Evolutionary conservation across 2,888 invertebrate species (phyloP).

Genomic region (Nomada goodeniana): DNA sequence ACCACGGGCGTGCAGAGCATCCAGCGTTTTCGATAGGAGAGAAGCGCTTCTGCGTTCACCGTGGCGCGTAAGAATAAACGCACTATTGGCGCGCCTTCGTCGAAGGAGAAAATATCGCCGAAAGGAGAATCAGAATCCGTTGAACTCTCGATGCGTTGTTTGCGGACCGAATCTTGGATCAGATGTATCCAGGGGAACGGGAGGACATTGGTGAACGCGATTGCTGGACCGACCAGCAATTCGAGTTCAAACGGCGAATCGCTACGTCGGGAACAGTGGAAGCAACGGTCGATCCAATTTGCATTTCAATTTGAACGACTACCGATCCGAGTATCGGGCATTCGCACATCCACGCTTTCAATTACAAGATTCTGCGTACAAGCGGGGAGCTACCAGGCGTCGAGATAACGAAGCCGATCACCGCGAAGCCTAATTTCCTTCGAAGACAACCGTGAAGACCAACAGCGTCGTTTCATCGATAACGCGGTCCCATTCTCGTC

Average conservation of each 20-base stretch:
- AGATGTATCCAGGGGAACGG: not conserved
- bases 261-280: slow-evolving; percentile 16
- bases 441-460: slow-evolving; percentile 40
- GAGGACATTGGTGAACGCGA: slow-evolving; percentile 7
- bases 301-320: slow-evolving; percentile 54
- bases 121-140: not conserved
- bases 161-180: not conserved
- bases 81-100: not conserved
- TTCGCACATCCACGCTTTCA: slow-evolving; percentile 42
- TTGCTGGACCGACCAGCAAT: not conserved
- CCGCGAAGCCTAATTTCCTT: slow-evolving; percentile 16
- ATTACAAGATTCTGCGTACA: slow-evolving; percentile 28
- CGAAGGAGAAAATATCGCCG: not conserved
- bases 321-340: slow-evolving; percentile 5
- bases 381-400: not conserved
- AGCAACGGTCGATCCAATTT: slow-evolving; percentile 39
- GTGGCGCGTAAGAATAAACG: not conserved
- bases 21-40: not conserved
- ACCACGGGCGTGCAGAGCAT: not conserved
- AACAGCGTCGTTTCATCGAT: slow-evolving; percentile 31
- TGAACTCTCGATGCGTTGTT: not conserved
- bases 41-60: not conserved
- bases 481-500: slow-evolving; percentile 29
- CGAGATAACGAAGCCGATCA: slow-evolving; percentile 18
- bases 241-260: not conserved